Evolutionary conservation across 2,888 invertebrate species (phyloP).

Genomic region (Meta bourneti): DNA sequence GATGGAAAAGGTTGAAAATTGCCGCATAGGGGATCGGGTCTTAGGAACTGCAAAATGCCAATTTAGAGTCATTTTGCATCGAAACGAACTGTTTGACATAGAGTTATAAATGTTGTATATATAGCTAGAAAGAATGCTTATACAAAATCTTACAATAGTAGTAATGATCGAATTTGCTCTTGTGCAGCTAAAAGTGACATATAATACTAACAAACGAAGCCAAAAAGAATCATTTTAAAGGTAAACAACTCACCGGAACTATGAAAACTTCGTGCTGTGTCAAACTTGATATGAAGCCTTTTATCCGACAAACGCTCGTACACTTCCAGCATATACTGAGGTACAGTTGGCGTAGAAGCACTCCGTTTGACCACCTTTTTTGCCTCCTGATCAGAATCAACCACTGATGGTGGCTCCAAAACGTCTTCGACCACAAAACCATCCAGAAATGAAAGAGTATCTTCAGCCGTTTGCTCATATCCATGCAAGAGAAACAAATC

Average conservation of each 20-base stretch:
- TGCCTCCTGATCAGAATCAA: not conserved
- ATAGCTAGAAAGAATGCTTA: too few species aligned
- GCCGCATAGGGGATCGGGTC: too few species aligned
- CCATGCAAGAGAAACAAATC: not conserved
- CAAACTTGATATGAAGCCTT: constrained; percentile 42
- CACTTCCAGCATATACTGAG: constrained; percentile 71
- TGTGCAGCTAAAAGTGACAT: too few species aligned
- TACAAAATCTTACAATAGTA: too few species aligned
- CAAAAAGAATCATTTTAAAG: too few species aligned
- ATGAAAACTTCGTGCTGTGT: constrained; percentile 67
- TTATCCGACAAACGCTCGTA: constrained; percentile 53
- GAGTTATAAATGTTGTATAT: too few species aligned
- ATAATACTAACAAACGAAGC: too few species aligned
- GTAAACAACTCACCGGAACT: constrained; percentile 52
- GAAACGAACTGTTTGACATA: too few species aligned
- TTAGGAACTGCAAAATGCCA: too few species aligned
- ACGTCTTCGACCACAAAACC: constrained; percentile 35
- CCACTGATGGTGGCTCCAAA: not conserved
- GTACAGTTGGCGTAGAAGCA: not conserved
- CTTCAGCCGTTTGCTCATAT: not conserved
- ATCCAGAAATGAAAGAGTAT: constrained; percentile 55
- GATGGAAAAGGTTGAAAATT: too few species aligned
- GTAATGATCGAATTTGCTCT: too few species aligned
- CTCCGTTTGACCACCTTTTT: constrained; percentile 50
- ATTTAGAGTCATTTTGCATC: too few species aligned